Percentiles rank a stretch among this genome's conserved stretches.
phyloP scores from a whole-genome alignment of 2,888 invertebrate species.

The Fabriciana adippe region DNA sequence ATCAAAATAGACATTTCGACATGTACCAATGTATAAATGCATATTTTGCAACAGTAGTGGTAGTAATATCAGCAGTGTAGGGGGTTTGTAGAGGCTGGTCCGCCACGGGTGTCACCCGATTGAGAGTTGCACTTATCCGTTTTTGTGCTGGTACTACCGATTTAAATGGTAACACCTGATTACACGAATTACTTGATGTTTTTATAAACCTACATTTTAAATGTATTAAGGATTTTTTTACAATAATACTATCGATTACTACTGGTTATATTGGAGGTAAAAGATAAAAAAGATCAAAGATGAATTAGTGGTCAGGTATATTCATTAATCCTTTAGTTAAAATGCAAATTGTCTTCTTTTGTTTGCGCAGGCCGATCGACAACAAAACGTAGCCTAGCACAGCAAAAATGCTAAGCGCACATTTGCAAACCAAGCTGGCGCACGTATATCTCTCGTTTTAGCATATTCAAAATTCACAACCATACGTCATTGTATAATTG shows the following conservation, averaged over 20 bases:
- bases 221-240: neutral
- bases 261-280: neutral
- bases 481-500: slow-evolving; percentile 28
- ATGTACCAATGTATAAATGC: neutral
- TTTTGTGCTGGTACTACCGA: no score
- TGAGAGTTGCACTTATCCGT: no score
- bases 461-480: slow-evolving; percentile 43
- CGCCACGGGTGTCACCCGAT: no score
- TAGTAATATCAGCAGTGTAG: neutral
- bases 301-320: slow-evolving; percentile 52
- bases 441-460: slow-evolving; percentile 52
- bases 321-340: slow-evolving; percentile 76
- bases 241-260: neutral
- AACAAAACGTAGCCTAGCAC: slow-evolving; percentile 49
- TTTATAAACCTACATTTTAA: no score
- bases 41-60: no score
- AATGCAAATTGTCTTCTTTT: slow-evolving; percentile 78
- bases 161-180: no score
- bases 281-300: slow-evolving; percentile 6
- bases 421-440: slow-evolving; percentile 64
- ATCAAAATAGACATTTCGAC: neutral
- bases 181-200: no score
- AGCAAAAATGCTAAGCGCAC: slow-evolving; percentile 69
- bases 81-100: no score
- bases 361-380: slow-evolving; percentile 65